Base-by-base conservation (phyloP, 2,797 vertebrate species). In the Rhabdophis nuchalis region DNA sequence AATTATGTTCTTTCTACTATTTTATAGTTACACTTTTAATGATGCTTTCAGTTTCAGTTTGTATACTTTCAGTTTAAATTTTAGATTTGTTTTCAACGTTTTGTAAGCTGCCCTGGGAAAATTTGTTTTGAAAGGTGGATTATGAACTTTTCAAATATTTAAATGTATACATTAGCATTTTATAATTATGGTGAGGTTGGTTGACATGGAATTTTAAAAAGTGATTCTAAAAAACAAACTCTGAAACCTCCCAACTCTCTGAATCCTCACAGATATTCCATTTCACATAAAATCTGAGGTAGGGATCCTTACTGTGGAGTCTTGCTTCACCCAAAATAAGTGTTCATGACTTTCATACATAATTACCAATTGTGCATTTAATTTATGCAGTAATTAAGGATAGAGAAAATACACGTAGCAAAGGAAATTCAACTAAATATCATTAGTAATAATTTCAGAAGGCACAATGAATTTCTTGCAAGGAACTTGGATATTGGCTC, bases 371-470 rank as follows among this genome's bases (percentile, higher is more conserved):
- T 91, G 50, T 68, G n/a, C 53, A 41, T 54, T 4, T 95, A 92
- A 95, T 94, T 90, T 53, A 94, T 88, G 77, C 92, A 57, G 94
- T 95, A 94, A 41, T 54, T 94, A 94, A 91, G 94, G 93, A 94
- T 94, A 96, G 72, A 95, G 89, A 56, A 94, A 93, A 91, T 68
- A 94, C 91, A 92, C 89, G 93, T 93, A 95, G 93, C 94, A 95
- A 57, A 96, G 56, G 96, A 94, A 96, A 94, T 5, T 5, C 46
- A 23, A 64, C 57, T 94, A 27, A 94, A 93, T 93, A 95, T 93
- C 93, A 14, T 77, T 27, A 82, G 91, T 61, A 88, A 93, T 92
- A 91, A 56, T 50, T 92, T 86, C 6, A 64, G 89, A 91, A 96
- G 93, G 36, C 53, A 91, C 5, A 41, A 32, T n/a, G 0, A 56